Base-by-base conservation (phyloP, 2,797 vertebrate genomes). In the Buphagus erythrorhynchus region DNA sequence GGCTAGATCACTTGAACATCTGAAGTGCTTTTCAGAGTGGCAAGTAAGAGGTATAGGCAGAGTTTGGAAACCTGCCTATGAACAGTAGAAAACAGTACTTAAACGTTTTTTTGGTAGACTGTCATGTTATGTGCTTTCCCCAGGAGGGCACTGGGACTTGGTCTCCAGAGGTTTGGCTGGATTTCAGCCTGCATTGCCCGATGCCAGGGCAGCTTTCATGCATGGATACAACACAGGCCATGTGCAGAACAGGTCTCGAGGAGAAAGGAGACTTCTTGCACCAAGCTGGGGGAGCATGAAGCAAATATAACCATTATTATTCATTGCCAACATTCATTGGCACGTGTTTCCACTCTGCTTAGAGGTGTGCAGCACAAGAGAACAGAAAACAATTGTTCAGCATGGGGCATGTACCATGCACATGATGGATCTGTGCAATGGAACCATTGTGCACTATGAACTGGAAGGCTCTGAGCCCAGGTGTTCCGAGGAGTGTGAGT, bases 231-330 rank as follows among this genome's bases (percentile, higher is more conserved):
- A 9, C 13, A 29, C 11, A 38, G 29, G 21, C 29, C 10, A 6
- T 1, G 3, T 1, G 1, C 48, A 81, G 25, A 40, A 16, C 21
- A 18, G 36, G 9, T 46, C 21, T 54, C 0, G 3, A 76, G 51
- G 36, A 66, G 31, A 46, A 61, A 21, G 24, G 31, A 86, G 43
- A 15, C 26, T 54, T 57, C 42, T 28, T 88, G 36, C 19, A 16
- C 0, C 0, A 58, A 80, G 42, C 38, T 66, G 25, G 21, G n/a
- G 21, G 10, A 75, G 5, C 0, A 0, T 49, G 43, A 85, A 54
- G 24, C 29, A 42, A 38, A 66, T 11, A 21, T 31, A 85, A 40
- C 11, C 8, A 17, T 79, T 85, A 38, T 54, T 80, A 86, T 29
- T 51, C 26, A 29, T 51, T 51, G 28, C 49, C 49, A 51, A 5